Base-by-base conservation (phyloP, 2,888 invertebrate genomes). In the Cryptus viduatorius region DNA sequence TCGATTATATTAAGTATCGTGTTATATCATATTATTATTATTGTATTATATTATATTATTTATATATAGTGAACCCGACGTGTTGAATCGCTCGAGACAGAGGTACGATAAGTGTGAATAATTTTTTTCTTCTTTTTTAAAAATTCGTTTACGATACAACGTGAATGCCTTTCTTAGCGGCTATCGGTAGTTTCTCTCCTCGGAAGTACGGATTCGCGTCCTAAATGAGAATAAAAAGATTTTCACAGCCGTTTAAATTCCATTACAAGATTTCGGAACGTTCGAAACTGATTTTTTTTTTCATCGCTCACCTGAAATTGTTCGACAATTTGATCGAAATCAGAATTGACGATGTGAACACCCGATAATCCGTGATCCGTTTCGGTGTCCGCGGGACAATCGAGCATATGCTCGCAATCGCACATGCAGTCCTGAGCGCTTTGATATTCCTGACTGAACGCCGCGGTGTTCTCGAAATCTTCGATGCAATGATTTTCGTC, bases 391-490 rank as follows among this genome's bases (percentile, higher is more conserved):
- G 95, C 95, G 0, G 97, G 96, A 93, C 99, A 99, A 93, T 97
- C 97, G 93, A 98, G 97, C 98, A 98, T 99, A 94, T 99, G 99
- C 91, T 99, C 99, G 14, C 97, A 97, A 93, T 99, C 99, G 89
- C 99, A 99, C 96, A 99, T 98, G 93, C 99, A 99, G 85, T 98
- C 97, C 94, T 99, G 98, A 1, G 97, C 95, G 46, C 97, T 96
- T 93, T 98, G 98, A 94, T 98, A 99, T 90, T 98, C 96, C 7
- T 99, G 96, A 92, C 99, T 99, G 94, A 98, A 99, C 0, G 97
- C 97, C 0, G 99, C 99, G 0, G 98, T 98, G 94, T 99, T 99
- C 93, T 98, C 98, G 92, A 99, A 99, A 88, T 97, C 96, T 87
- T 96, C 97, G 90, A 98, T 96, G 93, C 99, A 99, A 87, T 98